These are phyloP conservation scores for Drosophila barbarae DNA, from an alignment of 2,888 invertebrate genomes.

Conservation along the genomic window DNA sequence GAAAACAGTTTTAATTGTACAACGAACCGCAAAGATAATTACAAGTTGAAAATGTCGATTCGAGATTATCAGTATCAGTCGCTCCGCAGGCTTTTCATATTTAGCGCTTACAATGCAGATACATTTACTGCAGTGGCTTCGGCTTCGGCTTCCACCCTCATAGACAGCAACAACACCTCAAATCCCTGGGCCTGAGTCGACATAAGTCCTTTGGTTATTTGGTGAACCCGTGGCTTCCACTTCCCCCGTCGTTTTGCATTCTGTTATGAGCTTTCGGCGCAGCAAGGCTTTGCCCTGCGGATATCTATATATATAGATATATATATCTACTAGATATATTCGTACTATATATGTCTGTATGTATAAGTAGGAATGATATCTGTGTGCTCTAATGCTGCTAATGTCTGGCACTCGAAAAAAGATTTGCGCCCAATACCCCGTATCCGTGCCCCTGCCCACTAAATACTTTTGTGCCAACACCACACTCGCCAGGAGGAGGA, in stretches of 20 bases:
- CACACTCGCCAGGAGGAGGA: slow-evolving; percentile 38
- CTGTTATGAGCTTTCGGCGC: slow-evolving; percentile 39
- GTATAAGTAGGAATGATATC: slow-evolving; percentile 34
- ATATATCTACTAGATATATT: not conserved
- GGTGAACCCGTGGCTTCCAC: slow-evolving; percentile 48
- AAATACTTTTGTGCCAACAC: slow-evolving; percentile 57
- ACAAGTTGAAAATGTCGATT: slow-evolving; percentile 19
- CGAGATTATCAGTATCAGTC: slow-evolving; percentile 29
- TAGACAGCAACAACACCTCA: slow-evolving; percentile 23
- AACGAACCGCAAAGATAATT: slow-evolving; percentile 26
- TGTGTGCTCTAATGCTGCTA: slow-evolving; percentile 67
- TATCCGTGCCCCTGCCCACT: slow-evolving; percentile 38
- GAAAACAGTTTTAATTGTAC: not conserved
- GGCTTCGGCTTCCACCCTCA: slow-evolving; percentile 9
- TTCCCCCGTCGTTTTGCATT: slow-evolving; percentile 43
- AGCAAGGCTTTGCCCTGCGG: slow-evolving; percentile 26
- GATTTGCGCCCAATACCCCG: slow-evolving; percentile 47
- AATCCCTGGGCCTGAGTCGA: slow-evolving; percentile 31
- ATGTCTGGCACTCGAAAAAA: slow-evolving; percentile 72
- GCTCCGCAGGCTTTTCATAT: slow-evolving; percentile 27
- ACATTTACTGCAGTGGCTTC: slow-evolving; percentile 33
- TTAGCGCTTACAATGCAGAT: slow-evolving; percentile 34
- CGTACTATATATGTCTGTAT: slow-evolving; percentile 1
- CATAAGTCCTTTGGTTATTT: slow-evolving; percentile 74
- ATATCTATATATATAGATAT: slow-evolving; percentile 4